Percentiles rank a stretch among this genome's conserved stretches.
phyloP scores from a whole-genome alignment of 64 coral and sea anemone genomes.

The Acropora tenuis region DNA sequence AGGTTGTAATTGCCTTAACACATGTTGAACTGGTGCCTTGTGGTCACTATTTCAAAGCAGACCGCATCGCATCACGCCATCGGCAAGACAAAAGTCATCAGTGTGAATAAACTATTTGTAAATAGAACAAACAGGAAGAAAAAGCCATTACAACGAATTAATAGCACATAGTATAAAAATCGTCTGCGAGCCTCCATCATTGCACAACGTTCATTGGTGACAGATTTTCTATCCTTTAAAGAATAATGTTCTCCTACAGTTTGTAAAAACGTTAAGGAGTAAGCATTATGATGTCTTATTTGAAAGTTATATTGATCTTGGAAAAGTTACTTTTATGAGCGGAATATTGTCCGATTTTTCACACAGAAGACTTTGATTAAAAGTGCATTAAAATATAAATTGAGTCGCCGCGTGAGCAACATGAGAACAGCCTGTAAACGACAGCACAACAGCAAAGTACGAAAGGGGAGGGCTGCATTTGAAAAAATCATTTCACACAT shows the following conservation, averaged over 20 bases:
- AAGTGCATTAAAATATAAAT: constrained; percentile 14
- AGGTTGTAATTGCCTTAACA: constrained; percentile 6
- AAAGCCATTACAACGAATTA: neutral
- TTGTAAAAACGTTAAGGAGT: neutral
- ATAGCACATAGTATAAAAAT: neutral
- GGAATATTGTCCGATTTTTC: constrained; percentile 20
- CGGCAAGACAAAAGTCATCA: neutral
- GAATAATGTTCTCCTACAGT: neutral
- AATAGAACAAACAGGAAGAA: constrained; percentile 3
- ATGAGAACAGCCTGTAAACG: too few species aligned
- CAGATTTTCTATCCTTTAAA: neutral
- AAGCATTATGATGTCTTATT: neutral
- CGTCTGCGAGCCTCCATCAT: neutral
- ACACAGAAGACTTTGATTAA: constrained; percentile 36
- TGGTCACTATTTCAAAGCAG: constrained; percentile 19
- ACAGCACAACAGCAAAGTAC: too few species aligned
- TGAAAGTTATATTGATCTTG: constrained; percentile 7
- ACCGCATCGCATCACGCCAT: constrained; percentile 9
- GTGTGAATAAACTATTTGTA: constrained; percentile 20
- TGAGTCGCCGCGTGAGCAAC: too few species aligned
- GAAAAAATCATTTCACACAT: too few species aligned
- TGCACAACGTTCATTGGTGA: neutral
- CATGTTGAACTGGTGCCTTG: constrained; percentile 9
- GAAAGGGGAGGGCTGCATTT: too few species aligned
- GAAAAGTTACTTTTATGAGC: constrained; percentile 12